A percentile compares a stretch with the other conserved stretches of the same genome.
Conservation (phyloP, 2,888 invertebrate genomes). For the Pandemis cinnamomeana region DNA sequence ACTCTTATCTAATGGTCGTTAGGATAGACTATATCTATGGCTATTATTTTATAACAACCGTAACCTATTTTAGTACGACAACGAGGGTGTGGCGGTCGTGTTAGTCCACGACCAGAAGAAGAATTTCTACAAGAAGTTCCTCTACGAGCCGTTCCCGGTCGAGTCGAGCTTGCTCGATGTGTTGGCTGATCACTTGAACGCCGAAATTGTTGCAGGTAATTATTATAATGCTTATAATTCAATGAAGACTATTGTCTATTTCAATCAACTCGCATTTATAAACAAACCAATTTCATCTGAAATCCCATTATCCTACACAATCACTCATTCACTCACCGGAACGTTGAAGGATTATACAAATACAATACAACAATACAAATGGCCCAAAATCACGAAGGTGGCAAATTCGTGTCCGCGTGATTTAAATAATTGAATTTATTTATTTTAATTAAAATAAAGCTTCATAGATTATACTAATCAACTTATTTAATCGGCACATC, state of each 20-base stretch:
- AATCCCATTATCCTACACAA: too few species aligned
- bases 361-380: too few species aligned
- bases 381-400: too few species aligned
- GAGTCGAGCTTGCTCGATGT: slow-evolving; percentile 97
- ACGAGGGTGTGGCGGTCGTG: slow-evolving; percentile 94
- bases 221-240: too few species aligned
- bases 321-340: background rate
- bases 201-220: slow-evolving; percentile 94
- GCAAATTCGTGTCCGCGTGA: too few species aligned
- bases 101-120: slow-evolving; percentile 98
- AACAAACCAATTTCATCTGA: too few species aligned
- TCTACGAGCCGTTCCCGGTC: slow-evolving; percentile 99
- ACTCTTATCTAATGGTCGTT: too few species aligned
- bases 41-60: background rate
- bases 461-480: too few species aligned
- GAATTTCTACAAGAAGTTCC: slow-evolving; percentile 99
- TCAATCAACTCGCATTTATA: background rate
- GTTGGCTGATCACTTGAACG: slow-evolving; percentile 98
- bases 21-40: background rate
- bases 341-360: too few species aligned
- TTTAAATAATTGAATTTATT: too few species aligned
- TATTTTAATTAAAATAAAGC: too few species aligned
- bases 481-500: too few species aligned
- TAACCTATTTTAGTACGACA: slow-evolving; percentile 90
- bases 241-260: background rate